Base-by-base conservation (phyloP, 2,797 vertebrate genomes). In the Ciconia nigra region DNA sequence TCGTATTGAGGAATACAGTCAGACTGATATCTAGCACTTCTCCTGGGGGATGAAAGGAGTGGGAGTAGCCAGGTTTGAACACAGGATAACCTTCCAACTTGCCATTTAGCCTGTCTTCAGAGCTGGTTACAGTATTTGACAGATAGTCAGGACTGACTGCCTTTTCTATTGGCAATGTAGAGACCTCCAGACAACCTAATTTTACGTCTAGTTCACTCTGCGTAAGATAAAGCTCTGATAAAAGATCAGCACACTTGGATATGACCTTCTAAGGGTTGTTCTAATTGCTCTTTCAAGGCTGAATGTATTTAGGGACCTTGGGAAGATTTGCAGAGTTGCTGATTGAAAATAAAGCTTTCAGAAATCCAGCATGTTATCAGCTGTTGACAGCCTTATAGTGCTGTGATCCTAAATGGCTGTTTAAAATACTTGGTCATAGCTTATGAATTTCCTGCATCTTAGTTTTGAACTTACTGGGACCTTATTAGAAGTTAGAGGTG, bases 231-330 rank as follows among this genome's bases (percentile, higher is more conserved):
- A 95, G 15, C 47, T 49, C 62, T 91, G 89, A 94, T 90, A 91
- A 92, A 89, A 83, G 35, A 71, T 55, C 46, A 87, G 37, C 51
- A 74, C 8, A 3, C 79, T 83, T 91, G 72, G 25, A 15, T 58
- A 41, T 87, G 83, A 83, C 94, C 94, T 91, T 96, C 78, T 67
- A 57, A 84, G 52, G 26, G 83, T 93, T 31, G 22, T 83, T 96
- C 65, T 80, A 44, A 87, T 96, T 74, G 70, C 70, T 94, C 41
- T 79, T 96, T 97, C 96, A 97, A 93, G 95, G 96, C 78, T 94
- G 71, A 80, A 72, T 92, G 18, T 65, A 70, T 91, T 91, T 91
- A 93, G 88, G 93, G 94, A 87, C 96, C 97, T 97, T 97, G 97
- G 83, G 21, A 91, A 93, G 49, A 93, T 31, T 96, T 94, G 82